Evolutionary conservation across 1,140 invertebrate species (phyloP).

Genomic region (Drosophila virilis): DNA sequence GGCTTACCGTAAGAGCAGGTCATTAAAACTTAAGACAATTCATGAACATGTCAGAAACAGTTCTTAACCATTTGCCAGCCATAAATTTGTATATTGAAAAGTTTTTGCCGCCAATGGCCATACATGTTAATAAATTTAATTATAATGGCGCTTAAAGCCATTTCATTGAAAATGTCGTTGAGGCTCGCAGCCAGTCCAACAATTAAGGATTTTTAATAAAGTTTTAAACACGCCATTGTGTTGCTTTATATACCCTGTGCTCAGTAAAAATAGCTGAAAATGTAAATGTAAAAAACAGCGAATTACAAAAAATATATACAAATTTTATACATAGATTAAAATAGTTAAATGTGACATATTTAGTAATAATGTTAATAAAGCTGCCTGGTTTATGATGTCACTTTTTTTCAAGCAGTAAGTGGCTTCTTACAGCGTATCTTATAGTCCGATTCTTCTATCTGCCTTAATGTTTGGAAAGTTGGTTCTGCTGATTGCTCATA

Average conservation of each 20-base stretch:
- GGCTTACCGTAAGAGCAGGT: background rate
- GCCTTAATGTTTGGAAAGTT: too few relatives aligned
- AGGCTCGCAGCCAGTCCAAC: background rate
- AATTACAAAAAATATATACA: too few relatives aligned
- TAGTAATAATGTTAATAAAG: too few relatives aligned
- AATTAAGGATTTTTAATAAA: conserved; percentile 3
- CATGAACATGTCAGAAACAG: background rate
- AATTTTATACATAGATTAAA: too few relatives aligned
- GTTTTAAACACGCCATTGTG: background rate
- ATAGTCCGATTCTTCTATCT: too few relatives aligned
- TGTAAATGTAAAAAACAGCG: too few relatives aligned
- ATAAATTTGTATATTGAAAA: background rate
- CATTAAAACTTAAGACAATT: background rate
- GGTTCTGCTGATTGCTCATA: too few relatives aligned
- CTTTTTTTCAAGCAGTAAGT: too few relatives aligned
- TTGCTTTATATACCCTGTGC: background rate
- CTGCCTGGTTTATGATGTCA: too few relatives aligned
- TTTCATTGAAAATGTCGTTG: background rate
- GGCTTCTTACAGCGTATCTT: too few relatives aligned
- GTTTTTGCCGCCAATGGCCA: background rate
- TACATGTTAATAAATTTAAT: background rate
- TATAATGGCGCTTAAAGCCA: background rate
- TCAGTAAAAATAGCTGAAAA: background rate
- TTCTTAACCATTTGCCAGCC: too few relatives aligned
- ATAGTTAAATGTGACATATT: too few relatives aligned